Conservation (phyloP, 2,113 vertebrate species). For the Colaptes auratus region DNA sequence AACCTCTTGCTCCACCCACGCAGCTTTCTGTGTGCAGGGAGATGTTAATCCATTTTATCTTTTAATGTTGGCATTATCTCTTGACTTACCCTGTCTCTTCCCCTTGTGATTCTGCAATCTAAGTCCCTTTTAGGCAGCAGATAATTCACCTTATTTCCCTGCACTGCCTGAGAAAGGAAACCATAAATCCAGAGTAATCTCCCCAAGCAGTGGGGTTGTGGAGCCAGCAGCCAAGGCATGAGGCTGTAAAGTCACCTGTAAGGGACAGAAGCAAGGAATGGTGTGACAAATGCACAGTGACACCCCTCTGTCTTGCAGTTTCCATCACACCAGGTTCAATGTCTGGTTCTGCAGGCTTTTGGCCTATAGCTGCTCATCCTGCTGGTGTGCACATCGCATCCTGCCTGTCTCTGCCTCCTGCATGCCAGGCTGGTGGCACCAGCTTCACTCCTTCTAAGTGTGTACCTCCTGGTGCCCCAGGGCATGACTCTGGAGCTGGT, state of each 20-base stretch:
- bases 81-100: constrained; percentile 29
- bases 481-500: background rate
- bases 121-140: constrained; percentile 9
- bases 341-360: background rate
- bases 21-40: background rate
- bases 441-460: background rate
- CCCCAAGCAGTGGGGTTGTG: background rate
- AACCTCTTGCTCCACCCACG: constrained; percentile 30
- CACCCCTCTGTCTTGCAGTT: background rate
- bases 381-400: fast-evolving
- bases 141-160: constrained; percentile 18
- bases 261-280: background rate
- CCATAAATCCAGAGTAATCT: background rate
- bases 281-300: background rate
- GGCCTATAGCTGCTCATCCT: background rate
- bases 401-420: background rate
- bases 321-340: background rate
- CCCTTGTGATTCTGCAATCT: background rate
- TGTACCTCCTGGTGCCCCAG: background rate
- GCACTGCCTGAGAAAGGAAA: background rate
- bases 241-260: background rate
- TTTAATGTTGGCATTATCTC: constrained; percentile 64
- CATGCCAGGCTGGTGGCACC: background rate
- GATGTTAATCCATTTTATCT: constrained; percentile 64
- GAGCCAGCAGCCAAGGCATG: background rate